These are phyloP conservation scores for Mactra quadrangularis DNA, from an alignment of 1,140 invertebrate species.

Conservation along the genomic window DNA sequence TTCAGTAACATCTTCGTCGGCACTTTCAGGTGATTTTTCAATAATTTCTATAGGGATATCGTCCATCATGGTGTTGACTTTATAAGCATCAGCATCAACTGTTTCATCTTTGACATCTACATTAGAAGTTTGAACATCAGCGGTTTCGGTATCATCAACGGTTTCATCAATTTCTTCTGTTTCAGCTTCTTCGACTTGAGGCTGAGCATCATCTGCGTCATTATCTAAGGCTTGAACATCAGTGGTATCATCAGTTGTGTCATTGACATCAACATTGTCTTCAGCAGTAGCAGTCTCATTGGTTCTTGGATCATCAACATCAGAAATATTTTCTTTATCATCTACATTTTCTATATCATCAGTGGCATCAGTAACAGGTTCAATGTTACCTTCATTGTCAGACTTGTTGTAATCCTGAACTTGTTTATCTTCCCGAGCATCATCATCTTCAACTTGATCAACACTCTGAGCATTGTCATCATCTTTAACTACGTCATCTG, in stretches of 20 bases:
- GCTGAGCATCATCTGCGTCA: too few relatives aligned
- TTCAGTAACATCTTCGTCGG: background rate
- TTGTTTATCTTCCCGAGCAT: background rate
- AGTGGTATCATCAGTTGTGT: too few relatives aligned
- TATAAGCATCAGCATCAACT: background rate
- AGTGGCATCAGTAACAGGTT: background rate
- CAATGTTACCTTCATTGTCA: background rate
- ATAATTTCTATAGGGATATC: too few relatives aligned
- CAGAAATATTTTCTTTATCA: background rate
- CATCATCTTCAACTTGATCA: background rate
- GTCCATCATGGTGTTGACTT: too few relatives aligned
- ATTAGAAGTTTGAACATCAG: too few relatives aligned
- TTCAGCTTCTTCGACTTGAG: too few relatives aligned
- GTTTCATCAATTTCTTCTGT: background rate
- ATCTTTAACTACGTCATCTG: background rate
- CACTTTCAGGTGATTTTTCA: background rate
- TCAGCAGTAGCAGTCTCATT: too few relatives aligned
- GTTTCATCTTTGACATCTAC: background rate
- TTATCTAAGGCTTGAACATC: too few relatives aligned
- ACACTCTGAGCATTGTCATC: background rate
- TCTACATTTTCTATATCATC: background rate
- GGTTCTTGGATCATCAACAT: slow-evolving; percentile 2
- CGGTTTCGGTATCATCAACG: background rate
- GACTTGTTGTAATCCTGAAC: background rate
- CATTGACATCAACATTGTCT: too few relatives aligned